Conservation (phyloP, 1,140 invertebrate species). For the Zaprionus africanus region DNA sequence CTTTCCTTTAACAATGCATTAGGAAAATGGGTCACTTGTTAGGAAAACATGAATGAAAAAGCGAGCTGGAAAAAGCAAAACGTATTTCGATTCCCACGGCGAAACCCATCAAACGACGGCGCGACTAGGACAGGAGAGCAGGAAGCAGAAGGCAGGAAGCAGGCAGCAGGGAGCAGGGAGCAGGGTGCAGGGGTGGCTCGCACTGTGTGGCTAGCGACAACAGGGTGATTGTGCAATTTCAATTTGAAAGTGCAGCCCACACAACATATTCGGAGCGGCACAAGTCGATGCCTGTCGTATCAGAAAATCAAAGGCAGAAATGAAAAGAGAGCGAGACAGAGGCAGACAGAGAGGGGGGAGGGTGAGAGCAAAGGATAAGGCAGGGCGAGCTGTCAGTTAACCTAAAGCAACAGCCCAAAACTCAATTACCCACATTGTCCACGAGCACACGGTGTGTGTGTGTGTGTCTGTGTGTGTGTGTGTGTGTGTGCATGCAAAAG, state of each 20-base stretch:
- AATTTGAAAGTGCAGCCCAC: constrained; percentile 34
- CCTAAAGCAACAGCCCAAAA: constrained; percentile 73
- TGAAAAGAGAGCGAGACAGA: not conserved
- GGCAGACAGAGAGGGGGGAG: not conserved
- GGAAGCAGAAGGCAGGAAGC: not conserved
- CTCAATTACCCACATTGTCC: constrained; percentile 69
- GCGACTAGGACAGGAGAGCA: not conserved
- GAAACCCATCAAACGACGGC: constrained; percentile 2
- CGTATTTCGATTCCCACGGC: constrained; percentile 37
- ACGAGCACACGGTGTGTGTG: constrained; percentile 3
- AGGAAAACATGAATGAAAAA: constrained; percentile 11
- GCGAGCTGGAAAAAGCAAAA: constrained; percentile 22
- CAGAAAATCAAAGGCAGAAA: constrained; percentile 31
- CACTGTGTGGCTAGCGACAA: not conserved
- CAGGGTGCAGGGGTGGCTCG: not conserved
- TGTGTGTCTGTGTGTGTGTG: not conserved
- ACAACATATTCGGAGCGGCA: constrained; percentile 22
- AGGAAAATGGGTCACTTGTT: constrained; percentile 41
- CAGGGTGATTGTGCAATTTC: constrained; percentile 18
- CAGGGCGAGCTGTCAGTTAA: constrained; percentile 51
- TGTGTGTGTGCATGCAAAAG: constrained; percentile 4
- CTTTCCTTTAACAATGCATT: constrained; percentile 16
- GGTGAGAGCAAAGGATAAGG: not conserved
- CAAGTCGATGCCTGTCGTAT: constrained; percentile 15
- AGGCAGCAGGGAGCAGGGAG: not conserved